phyloP scores from a whole-genome alignment of 2,888 invertebrate genomes.

The Laothoe populi region DNA sequence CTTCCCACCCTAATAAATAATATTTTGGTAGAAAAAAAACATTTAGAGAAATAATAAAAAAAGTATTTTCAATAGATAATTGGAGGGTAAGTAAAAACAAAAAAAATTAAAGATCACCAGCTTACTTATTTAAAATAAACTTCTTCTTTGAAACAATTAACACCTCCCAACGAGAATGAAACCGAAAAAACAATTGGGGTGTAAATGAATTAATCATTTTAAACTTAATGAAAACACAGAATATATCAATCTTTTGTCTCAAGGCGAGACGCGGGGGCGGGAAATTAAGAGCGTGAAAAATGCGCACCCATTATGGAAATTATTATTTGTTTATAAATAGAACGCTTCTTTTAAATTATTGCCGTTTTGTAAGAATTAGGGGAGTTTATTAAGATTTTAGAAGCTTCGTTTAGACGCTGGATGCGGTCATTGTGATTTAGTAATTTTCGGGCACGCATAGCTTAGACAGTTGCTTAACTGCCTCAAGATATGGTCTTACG shows the following conservation, averaged over 20 bases:
- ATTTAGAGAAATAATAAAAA: too few relatives aligned
- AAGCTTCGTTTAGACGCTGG: background rate
- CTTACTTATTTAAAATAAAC: background rate
- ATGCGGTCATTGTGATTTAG: too few relatives aligned
- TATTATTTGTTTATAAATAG: constrained; percentile 74
- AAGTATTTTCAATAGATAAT: too few relatives aligned
- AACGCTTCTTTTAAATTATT: constrained; percentile 51
- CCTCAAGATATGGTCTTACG: too few relatives aligned
- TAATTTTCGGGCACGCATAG: background rate
- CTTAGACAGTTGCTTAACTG: too few relatives aligned
- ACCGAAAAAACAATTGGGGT: constrained; percentile 41
- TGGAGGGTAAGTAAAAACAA: too few relatives aligned
- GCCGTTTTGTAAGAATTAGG: constrained; percentile 48
- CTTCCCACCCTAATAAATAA: too few relatives aligned
- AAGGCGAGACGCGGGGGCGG: constrained; percentile 53
- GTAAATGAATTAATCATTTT: constrained; percentile 68
- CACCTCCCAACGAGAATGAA: constrained; percentile 1
- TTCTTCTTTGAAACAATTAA: constrained; percentile 9
- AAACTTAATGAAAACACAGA: constrained; percentile 73
- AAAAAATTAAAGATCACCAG: background rate
- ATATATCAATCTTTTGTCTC: constrained; percentile 81
- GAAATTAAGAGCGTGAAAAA: constrained; percentile 76
- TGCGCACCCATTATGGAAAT: constrained; percentile 73
- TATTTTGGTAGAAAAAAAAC: too few relatives aligned
- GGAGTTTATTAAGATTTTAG: constrained; percentile 12